Evolutionary conservation across 2,888 invertebrate genomes (phyloP).

Genomic region (Ctenicera cuprea): DNA sequence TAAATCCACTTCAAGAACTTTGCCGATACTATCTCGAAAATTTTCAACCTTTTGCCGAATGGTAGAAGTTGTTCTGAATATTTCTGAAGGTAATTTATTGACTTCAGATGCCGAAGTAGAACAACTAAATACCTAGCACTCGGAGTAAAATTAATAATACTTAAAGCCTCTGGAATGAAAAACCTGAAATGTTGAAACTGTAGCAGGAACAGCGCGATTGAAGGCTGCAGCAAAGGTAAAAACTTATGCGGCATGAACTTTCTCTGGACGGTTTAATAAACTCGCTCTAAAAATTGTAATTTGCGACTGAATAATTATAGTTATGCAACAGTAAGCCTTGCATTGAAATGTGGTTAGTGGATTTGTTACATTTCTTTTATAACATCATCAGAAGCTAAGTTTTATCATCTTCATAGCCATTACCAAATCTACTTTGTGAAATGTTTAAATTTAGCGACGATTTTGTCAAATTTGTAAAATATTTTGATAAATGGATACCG

Average conservation of each 20-base stretch:
- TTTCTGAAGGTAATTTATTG: not conserved
- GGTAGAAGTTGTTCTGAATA: not conserved
- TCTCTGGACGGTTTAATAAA: constrained; percentile 34
- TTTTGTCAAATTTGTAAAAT: too few relatives aligned
- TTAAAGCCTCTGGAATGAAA: constrained; percentile 1
- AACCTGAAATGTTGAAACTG: constrained; percentile 25
- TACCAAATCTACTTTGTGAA: too few relatives aligned
- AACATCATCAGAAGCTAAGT: too few relatives aligned
- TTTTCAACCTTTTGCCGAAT: not conserved
- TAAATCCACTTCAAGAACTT: too few relatives aligned
- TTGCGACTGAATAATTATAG: constrained; percentile 22
- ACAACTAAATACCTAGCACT: not conserved
- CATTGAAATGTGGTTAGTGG: not conserved
- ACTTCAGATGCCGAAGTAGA: not conserved
- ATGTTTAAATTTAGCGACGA: too few relatives aligned
- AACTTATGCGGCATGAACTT: constrained; percentile 19
- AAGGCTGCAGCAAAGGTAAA: constrained; percentile 15
- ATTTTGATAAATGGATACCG: too few relatives aligned
- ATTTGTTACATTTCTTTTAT: too few relatives aligned
- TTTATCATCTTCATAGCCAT: too few relatives aligned
- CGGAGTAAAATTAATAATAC: not conserved
- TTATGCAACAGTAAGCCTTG: constrained; percentile 16
- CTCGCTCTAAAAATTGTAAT: constrained; percentile 13
- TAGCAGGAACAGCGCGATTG: constrained; percentile 20
- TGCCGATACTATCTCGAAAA: not conserved